Percentiles rank a stretch among this genome's conserved stretches.
phyloP scores from a whole-genome alignment of 2,797 vertebrate species.

The Rhinophrynus dorsalis region DNA sequence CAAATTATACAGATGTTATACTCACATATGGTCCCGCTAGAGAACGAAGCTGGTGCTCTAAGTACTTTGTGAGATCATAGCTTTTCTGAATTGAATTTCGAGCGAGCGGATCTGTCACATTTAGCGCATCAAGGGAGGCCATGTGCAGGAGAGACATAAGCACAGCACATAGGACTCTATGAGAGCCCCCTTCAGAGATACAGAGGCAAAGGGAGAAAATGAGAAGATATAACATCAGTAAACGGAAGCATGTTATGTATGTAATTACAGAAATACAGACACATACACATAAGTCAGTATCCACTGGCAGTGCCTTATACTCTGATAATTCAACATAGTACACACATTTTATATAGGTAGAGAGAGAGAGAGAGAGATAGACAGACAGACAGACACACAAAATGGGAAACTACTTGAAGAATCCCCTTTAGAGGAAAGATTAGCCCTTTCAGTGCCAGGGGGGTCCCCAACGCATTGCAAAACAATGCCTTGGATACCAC shows the following conservation, averaged over 20 bases:
- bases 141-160: slow-evolving; percentile 76
- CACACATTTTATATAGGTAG: too few species aligned
- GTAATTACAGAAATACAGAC: too few species aligned
- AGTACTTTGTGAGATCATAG: slow-evolving; percentile 94
- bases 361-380: too few species aligned
- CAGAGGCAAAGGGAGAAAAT: slow-evolving; percentile 2
- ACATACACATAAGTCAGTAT: too few species aligned
- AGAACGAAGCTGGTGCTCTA: slow-evolving; percentile 94
- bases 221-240: neutral
- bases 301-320: too few species aligned
- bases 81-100: slow-evolving; percentile 89
- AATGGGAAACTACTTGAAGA: too few species aligned
- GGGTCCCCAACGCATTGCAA: too few species aligned
- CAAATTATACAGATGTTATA: slow-evolving; percentile 38
- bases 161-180: slow-evolving; percentile 76
- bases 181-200: slow-evolving; percentile 69
- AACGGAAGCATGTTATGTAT: neutral
- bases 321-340: too few species aligned
- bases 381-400: too few species aligned
- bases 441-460: too few species aligned
- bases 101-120: slow-evolving; percentile 80
- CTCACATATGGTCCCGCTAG: slow-evolving; percentile 94
- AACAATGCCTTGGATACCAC: too few species aligned
- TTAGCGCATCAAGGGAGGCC: slow-evolving; percentile 76
- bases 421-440: too few species aligned